Evolutionary conservation across 2,797 vertebrate species (phyloP).

Genomic region (Enteromius fasciolatus): DNA sequence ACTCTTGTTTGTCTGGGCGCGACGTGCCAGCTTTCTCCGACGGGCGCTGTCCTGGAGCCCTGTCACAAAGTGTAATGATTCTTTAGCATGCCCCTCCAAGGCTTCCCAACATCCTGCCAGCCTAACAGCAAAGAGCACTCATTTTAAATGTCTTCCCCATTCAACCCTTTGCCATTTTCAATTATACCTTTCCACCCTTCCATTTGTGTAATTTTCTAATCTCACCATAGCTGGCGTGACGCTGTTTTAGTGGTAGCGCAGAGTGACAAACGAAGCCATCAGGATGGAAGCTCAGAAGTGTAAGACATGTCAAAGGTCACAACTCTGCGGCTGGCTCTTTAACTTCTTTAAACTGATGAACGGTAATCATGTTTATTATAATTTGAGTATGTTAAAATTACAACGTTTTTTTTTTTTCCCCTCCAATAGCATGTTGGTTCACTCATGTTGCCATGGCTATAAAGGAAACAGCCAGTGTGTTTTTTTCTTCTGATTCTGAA

Average conservation of each 20-base stretch:
- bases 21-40: conserved; percentile 70
- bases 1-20: conserved; percentile 66
- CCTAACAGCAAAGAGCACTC: conserved; percentile 93
- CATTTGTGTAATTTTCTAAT: conserved; percentile 99
- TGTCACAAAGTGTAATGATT: conserved; percentile 89
- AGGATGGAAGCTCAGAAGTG: conserved; percentile 71
- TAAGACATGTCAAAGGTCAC: conserved; percentile 21
- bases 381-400: background rate
- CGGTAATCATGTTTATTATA: background rate
- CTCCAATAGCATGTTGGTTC: background rate
- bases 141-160: conserved; percentile 97
- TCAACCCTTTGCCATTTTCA: conserved; percentile 98
- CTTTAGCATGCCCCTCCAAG: conserved; percentile 87
- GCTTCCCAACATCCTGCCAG: conserved; percentile 85
- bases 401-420: no score
- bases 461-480: background rate
- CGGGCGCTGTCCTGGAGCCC: conserved; percentile 77
- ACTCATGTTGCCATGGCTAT: conserved; percentile 3
- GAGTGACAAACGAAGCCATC: conserved; percentile 93
- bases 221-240: conserved; percentile 86
- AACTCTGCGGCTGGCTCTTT: background rate
- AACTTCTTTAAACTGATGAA: background rate
- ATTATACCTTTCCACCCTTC: conserved; percentile 99
- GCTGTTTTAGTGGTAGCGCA: conserved; percentile 81
- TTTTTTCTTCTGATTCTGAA: background rate